Evolutionary conservation across 37 sponge, comb jelly and placozoan genomes (phyloP).

Genomic region (Spongilla lacustris): DNA sequence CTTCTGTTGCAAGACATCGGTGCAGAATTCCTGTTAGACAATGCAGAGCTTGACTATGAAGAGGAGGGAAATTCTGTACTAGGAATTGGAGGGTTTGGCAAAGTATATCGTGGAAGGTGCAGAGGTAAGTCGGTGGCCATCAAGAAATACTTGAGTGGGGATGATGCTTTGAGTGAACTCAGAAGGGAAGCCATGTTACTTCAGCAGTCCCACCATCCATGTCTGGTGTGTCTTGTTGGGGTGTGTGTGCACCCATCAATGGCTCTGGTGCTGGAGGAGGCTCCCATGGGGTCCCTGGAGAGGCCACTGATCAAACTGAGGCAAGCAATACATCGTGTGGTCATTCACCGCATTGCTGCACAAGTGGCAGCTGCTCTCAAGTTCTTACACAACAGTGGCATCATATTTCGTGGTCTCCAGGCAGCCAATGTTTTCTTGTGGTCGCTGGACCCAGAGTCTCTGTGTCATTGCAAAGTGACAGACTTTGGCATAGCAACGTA

Average conservation of each 20-base stretch:
- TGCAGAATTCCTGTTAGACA: constrained; percentile 61
- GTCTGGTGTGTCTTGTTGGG: constrained; percentile 86
- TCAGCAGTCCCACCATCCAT: constrained; percentile 77
- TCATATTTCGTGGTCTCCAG: constrained; percentile 90
- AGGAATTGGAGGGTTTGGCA: constrained; percentile 86
- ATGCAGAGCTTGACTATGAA: constrained; percentile 54
- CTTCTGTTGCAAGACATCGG: constrained; percentile 82
- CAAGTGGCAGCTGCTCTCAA: constrained; percentile 86
- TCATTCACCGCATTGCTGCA: constrained; percentile 74
- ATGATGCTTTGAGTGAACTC: constrained; percentile 72
- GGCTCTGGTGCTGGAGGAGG: constrained; percentile 89
- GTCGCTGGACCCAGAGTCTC: constrained; percentile 79
- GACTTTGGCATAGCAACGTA: constrained; percentile 90
- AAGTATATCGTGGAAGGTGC: constrained; percentile 84
- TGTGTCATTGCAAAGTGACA: constrained; percentile 84
- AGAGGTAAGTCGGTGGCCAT: constrained; percentile 78
- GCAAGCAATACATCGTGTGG: constrained; percentile 60
- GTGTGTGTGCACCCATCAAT: constrained; percentile 75
- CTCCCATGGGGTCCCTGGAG: constrained; percentile 82
- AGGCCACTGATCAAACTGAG: constrained; percentile 62
- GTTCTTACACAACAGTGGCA: constrained; percentile 72
- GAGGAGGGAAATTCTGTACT: constrained; percentile 68
- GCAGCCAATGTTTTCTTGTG: constrained; percentile 90
- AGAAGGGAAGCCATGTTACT: constrained; percentile 73
- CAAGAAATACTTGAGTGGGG: constrained; percentile 61